Conservation (phyloP, 2,797 vertebrate genomes). For the Potorous gilbertii region DNA sequence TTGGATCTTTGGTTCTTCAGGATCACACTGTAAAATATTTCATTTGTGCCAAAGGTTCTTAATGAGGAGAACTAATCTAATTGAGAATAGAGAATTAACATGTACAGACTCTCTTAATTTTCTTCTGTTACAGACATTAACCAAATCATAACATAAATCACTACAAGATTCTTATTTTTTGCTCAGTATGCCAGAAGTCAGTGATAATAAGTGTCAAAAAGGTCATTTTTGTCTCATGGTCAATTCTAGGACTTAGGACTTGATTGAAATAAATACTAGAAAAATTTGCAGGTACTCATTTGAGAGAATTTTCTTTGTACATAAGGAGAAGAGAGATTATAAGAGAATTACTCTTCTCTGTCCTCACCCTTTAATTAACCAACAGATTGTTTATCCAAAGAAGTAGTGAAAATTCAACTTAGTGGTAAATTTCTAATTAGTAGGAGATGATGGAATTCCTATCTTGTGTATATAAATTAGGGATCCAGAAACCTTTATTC, state of each 20-base stretch:
- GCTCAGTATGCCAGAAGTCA: not conserved
- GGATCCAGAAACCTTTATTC: not conserved
- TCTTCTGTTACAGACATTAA: not conserved
- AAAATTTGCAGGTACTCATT: not conserved
- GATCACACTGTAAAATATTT: conserved; percentile 38
- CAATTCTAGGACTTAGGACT: not conserved
- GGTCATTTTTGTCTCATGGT: not conserved
- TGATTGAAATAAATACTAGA: not conserved
- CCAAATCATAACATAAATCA: not conserved
- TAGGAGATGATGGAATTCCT: not conserved
- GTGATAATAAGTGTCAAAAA: not conserved
- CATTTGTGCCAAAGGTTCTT: not conserved
- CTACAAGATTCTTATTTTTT: not conserved
- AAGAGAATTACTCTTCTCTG: not conserved
- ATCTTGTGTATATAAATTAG: not conserved
- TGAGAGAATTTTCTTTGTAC: not conserved
- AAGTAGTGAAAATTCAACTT: not conserved
- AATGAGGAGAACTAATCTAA: not conserved
- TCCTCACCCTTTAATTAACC: not conserved
- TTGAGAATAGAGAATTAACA: conserved; percentile 30
- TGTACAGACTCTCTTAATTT: not conserved
- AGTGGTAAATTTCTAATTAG: not conserved
- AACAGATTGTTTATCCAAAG: not conserved
- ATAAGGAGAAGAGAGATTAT: not conserved
- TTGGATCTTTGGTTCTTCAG: not conserved